Base-by-base conservation (phyloP, 2,888 invertebrate species). In the Xestia rhomboidea region DNA sequence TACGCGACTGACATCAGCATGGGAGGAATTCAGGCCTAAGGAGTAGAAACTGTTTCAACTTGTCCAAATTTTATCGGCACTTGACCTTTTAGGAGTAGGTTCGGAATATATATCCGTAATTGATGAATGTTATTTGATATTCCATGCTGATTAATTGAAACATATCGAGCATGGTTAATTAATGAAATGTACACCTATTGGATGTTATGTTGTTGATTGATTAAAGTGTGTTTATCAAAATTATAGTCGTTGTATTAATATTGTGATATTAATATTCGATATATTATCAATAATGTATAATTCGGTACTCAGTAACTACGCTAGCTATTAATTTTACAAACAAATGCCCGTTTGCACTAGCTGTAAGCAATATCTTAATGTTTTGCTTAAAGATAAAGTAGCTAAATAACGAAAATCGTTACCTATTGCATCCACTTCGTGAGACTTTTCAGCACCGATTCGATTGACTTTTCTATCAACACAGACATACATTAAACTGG, bases 101-200 rank as follows among this genome's bases (percentile, higher is more conserved):
- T 64, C 49, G n/a, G 27, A 66, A 57, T 49, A n/a, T n/a, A 73
- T 44, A 21, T 57, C 21, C 2, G 8, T 60, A 24, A 74, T 62
- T 76, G 75, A 76, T 49, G 11, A 44, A 34, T 60, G n/a, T 51
- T n/a, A 76, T 62, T 62, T 38, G 15, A 62, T 49, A 49, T 38
- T 46, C 41, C n/a, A 21, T 4, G 13, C 7, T 49, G 46, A 76
- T 76, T 76, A 41, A 75, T 75, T 41, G n/a, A 75, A 62, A 76
- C 10, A 51, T 49, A 62, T 76, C 7, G 30, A 75, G 21, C 38
- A 62, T 34, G 41, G 30, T 60, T 74, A n/a, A 62, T 76, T 62
- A 13, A 46, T 75, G 18, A 13, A 74, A 75, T 46, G 46, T 27
- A 51, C 18, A 57, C 15, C 15, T 15, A 51, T 74, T 62, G 57